Base-by-base conservation (phyloP, 2,113 vertebrate genomes). In the Hydropotes inermis region DNA sequence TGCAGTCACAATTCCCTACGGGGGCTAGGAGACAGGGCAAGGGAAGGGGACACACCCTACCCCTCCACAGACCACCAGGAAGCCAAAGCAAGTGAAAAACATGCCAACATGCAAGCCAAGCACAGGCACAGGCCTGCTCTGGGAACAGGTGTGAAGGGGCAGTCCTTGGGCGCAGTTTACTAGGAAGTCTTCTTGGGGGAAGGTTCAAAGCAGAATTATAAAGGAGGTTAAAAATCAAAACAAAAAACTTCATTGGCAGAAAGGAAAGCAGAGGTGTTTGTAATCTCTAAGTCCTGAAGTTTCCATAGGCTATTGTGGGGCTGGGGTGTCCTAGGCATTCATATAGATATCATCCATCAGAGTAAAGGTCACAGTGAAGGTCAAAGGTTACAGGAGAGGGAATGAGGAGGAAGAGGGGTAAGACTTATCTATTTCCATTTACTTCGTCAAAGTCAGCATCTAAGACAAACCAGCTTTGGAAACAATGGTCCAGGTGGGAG, bases 141-240 rank as follows among this genome's bases (percentile, higher is more conserved):
- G 10, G 17, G 28, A 92, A 70, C 36, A 61, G 3, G 50, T 8
- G 9, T 27, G 36, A 79, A 94, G 47, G 74, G 25, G 28, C 57
- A 55, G 30, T 14, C 13, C 81, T 17, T 50, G 47, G 45, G 4
- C 1, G 1, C 23, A 5, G 52, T 57, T 28, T 50, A n/a, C 27
- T 54, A 30, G 30, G 30, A 67, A 50, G 70, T 17, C 33, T 85
- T 61, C 50, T 47, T 30, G 30, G 23, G 19, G 30, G 30, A 61
- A n/a, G 70, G 7, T n/a, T 92, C n/a, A 86, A 55, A 43, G 87
- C n/a, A 61, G 76, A 70, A 93, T 81, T n/a, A 85, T 17, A 92
- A 67, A 85, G 2, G 33, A 87, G 23, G 7, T 92, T 64, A 90
- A 90, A 81, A 90, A 91, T 45, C 25, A 39, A 95, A 79, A 84